These are phyloP conservation scores for Ariopsis seemanni DNA, from an alignment of 2,113 vertebrate species.

Conservation along the genomic window DNA sequence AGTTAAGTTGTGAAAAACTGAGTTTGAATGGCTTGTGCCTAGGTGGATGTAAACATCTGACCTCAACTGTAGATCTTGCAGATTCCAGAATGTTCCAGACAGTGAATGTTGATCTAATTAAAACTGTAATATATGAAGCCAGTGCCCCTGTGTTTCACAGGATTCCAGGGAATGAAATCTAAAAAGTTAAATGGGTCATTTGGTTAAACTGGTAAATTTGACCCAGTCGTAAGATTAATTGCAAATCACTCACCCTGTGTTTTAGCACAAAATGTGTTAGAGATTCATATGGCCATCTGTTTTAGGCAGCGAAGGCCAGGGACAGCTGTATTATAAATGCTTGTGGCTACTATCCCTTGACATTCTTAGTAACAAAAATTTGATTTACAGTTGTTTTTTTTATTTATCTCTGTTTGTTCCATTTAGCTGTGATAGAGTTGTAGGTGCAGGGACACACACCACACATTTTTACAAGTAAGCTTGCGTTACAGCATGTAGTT, in stretches of 20 bases:
- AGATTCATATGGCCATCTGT: background rate
- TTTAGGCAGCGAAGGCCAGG: background rate
- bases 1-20: background rate
- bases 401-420: background rate
- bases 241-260: background rate
- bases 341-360: background rate
- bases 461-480: conserved; percentile 1
- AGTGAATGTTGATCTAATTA: background rate
- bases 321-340: background rate
- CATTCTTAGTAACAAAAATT: background rate
- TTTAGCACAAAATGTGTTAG: background rate
- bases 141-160: background rate
- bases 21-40: background rate
- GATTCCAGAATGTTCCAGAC: background rate
- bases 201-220: background rate
- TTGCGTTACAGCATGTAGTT: background rate
- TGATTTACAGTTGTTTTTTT: background rate
- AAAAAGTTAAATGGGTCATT: background rate
- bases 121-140: background rate
- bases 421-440: background rate
- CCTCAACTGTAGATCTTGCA: background rate
- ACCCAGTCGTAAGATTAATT: background rate
- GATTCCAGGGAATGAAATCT: background rate
- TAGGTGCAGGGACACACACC: background rate
- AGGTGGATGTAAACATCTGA: background rate